Conservation (phyloP, 2,797 vertebrate genomes). For the Hoplostethus mediterraneus region DNA sequence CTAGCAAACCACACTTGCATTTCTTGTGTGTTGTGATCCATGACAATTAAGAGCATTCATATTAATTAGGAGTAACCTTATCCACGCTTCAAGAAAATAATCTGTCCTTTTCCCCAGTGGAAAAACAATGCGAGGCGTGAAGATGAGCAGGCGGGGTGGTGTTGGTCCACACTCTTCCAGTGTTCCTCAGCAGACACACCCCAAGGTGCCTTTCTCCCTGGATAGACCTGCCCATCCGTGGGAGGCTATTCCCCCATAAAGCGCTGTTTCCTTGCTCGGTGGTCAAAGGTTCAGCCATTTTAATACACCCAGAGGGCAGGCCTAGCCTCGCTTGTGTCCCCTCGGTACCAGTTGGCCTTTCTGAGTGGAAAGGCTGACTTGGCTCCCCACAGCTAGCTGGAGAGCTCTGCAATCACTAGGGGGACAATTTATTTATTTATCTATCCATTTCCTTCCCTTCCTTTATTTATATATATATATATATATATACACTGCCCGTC, state of each 20-base stretch:
- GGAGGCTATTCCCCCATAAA: conserved; percentile 50
- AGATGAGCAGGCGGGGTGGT: conserved; percentile 12
- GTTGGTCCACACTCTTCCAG: conserved; percentile 13
- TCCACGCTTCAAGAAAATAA: conserved; percentile 58
- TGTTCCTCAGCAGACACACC: conserved; percentile 19
- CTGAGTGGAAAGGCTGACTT: conserved; percentile 61
- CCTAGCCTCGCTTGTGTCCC: conserved; percentile 68
- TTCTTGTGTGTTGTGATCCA: conserved; percentile 78
- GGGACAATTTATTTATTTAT: conserved; percentile 40
- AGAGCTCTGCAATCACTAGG: conserved; percentile 36
- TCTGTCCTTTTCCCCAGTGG: conserved; percentile 45
- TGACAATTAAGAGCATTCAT: conserved; percentile 79
- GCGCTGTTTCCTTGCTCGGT: conserved; percentile 33
- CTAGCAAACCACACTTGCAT: conserved; percentile 45
- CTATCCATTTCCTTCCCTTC: neutral
- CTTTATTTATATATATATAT: neutral
- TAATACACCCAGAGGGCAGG: conserved; percentile 74
- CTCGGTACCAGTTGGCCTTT: conserved; percentile 75
- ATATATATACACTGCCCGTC: too few species aligned
- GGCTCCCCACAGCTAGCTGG: conserved; percentile 56
- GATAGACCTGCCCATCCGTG: conserved; percentile 48
- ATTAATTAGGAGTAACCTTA: conserved; percentile 76
- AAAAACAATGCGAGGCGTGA: conserved; percentile 38
- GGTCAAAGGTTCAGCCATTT: conserved; percentile 75
- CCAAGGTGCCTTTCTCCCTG: conserved; percentile 53